Evolutionary conservation across 2,888 invertebrate species (phyloP), one percentile per base, ranked within the genome.

Genomic region (Brachylomia viminalis): DNA sequence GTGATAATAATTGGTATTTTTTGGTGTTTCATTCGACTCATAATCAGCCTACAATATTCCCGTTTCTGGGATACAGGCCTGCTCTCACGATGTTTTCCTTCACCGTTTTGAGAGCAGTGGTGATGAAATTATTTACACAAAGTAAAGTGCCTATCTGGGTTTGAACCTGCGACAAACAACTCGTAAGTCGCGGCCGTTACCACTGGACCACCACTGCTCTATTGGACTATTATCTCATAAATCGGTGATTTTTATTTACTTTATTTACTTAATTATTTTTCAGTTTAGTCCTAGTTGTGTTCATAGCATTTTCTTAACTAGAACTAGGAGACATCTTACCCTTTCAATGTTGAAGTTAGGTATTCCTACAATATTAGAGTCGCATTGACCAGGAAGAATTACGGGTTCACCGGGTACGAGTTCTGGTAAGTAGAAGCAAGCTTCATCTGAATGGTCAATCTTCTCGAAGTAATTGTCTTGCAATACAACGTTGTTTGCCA

Each of bases 401-500:
- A 95, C 91, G 0, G 94, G 92, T 58, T 93, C 90, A 42, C 93
- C 93, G 0, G 92, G 88, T 0, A 82, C 88, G 2, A 94, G 81
- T 0, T 92, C 92, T 0, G 96, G 96, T 62, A 94, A 88, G 81
- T 89, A 93, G 88, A 94, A 95, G 80, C 96, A 96, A 10, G 92
- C 93, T 0, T 90, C 82, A 4, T 92, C 92, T 2, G 93, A 87
- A n/a, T 94, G 95, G 76, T 92, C 91, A 13, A 94, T 89, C 0
- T 78, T 61, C 71, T 94, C 93, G 72, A 90, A 96, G 82, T 95
- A 96, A 7, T 72, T 72, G 11, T 94, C 85, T 10, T 89, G 83
- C 5, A 96, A 77, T 1, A 95, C 94, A 6, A 86, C 80, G n/a
- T 93, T 89, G 10, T 81, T 77, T 0, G 82, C 62, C 30, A 94